Evolutionary conservation across 23 tunicate species (phyloP).

Genomic region (Trididemnum clinides): DNA sequence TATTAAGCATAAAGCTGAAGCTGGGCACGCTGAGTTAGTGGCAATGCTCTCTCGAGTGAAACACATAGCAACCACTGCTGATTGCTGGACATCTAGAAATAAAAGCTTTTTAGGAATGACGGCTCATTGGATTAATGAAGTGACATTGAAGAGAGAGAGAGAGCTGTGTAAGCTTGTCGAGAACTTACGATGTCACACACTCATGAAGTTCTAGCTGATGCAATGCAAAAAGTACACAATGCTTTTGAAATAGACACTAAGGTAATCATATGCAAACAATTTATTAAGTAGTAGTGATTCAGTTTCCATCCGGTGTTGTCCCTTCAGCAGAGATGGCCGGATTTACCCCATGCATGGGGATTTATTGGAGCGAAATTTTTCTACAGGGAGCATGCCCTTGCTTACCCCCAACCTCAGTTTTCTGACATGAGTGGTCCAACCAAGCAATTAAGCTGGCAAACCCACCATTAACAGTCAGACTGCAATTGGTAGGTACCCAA

Average conservation of each 20-base stretch:
- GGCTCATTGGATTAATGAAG: neutral
- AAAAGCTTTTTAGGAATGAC: constrained; percentile 2
- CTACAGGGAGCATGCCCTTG: no score
- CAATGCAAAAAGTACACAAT: constrained; percentile 12
- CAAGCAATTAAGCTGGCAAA: no score
- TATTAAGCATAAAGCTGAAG: neutral
- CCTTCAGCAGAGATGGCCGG: no score
- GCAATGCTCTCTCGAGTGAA: neutral
- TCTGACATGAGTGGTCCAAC: no score
- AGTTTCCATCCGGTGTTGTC: no score
- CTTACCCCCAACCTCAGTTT: no score
- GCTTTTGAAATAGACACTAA: constrained; percentile 6
- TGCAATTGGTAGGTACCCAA: no score
- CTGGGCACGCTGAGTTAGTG: neutral
- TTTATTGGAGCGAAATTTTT: no score
- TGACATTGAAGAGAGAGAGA: neutral
- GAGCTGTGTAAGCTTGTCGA: neutral
- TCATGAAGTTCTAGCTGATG: constrained; percentile 15
- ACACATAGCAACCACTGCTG: constrained; percentile 13
- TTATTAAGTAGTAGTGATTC: no score
- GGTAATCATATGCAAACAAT: constrained; percentile 3
- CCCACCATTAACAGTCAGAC: no score
- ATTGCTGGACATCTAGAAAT: constrained; percentile 4
- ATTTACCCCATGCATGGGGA: no score
- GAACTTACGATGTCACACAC: constrained; percentile 10